Evolutionary conservation across 2,797 vertebrate genomes (phyloP), one percentile per base, ranked within the genome.

Genomic region (Phalloptychus januarius): DNA sequence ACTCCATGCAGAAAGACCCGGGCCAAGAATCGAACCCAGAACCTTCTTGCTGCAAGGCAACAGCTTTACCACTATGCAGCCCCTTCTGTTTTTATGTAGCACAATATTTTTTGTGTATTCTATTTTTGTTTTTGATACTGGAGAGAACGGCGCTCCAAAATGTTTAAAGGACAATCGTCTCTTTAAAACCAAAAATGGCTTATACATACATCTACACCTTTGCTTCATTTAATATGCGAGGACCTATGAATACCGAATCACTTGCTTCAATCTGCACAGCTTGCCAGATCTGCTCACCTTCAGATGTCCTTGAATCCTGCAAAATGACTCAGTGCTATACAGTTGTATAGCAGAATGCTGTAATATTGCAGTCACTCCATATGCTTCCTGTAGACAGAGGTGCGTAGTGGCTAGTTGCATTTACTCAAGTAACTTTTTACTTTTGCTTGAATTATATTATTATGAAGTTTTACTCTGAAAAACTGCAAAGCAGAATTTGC

Each of bases 231-330:
- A 75, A 61, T 63, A 76, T 69, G 36, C 11, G 7, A 69, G 33
- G 2, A 52, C 42, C 45, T 76, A 40, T 76, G 46, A 76, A 23
- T 70, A 69, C 40, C 13, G 70, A 76, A 69, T 76, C 25, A 69
- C 45, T 50, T 67, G 63, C 63, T 36, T 76, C 56, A 15, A 63
- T 36, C 40, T 61, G 42, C 6, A 36, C 16, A 36, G 5, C 10
- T 48, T 61, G 31, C 25, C 40, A 52, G 25, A 76, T 46, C 75
- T 54, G 33, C 20, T 69, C 46, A 76, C 75, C 63, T 76, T 52
- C 75, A 76, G 4, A 50, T 31, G 25, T 52, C 20, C 75, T 40
- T 11, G 48, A 52, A 50, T 28, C 2, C 5, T 20, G 13, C n/a
- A 67, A 67, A 76, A 76, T 31, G 33, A 52, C 45, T 45, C 45